Evolutionary conservation across 2,797 vertebrate species (phyloP).

Genomic region (Pseudotriccus pelzelni): DNA sequence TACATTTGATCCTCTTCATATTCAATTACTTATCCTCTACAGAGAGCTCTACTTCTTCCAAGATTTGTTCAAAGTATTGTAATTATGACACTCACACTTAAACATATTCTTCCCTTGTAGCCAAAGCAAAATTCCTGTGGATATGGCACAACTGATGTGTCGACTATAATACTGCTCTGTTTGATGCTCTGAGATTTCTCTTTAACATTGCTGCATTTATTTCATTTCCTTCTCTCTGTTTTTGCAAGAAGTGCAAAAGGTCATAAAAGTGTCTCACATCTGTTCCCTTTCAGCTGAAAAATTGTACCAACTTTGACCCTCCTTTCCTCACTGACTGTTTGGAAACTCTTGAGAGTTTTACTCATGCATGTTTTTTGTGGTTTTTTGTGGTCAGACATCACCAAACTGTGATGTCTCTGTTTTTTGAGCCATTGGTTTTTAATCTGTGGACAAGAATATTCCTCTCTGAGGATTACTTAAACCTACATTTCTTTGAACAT

Average conservation of each 20-base stretch:
- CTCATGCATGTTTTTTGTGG: background rate
- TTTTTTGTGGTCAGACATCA: background rate
- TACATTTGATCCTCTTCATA: background rate
- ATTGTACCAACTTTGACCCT: background rate
- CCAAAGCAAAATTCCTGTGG: background rate
- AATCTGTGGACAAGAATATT: background rate
- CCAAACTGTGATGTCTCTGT: background rate
- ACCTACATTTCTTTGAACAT: background rate
- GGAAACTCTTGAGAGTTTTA: background rate
- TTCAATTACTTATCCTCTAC: background rate
- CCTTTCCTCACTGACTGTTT: background rate
- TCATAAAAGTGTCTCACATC: rapidly evolving
- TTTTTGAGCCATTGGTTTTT: background rate
- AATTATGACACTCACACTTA: background rate
- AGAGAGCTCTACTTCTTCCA: background rate
- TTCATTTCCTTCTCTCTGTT: background rate
- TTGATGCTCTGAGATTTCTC: background rate
- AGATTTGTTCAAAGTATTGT: background rate
- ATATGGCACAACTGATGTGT: background rate
- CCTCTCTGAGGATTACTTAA: background rate
- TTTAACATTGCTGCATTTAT: background rate
- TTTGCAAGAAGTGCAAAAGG: background rate
- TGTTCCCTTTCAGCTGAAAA: background rate
- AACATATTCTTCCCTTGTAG: background rate
- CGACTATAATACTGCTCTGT: background rate